phyloP scores from a whole-genome alignment of 2,113 vertebrate genomes.

The Platycercus adscitus region DNA sequence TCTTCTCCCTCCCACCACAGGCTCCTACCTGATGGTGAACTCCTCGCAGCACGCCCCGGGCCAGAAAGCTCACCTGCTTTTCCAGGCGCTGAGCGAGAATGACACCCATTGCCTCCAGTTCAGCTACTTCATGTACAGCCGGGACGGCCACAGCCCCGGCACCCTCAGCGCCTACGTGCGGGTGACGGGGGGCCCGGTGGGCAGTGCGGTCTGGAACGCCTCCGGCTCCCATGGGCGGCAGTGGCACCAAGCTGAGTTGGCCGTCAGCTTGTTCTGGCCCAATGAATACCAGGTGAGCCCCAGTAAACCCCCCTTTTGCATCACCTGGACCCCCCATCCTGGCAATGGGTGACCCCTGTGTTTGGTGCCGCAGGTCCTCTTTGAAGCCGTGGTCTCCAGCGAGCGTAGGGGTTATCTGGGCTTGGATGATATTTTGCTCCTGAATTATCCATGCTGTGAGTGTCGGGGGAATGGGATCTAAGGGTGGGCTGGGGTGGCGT shows the following conservation, averaged over 20 bases:
- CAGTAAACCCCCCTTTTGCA: fast-evolving
- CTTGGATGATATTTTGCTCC: slow-evolving; percentile 93
- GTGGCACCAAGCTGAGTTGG: slow-evolving; percentile 96
- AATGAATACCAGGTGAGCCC: slow-evolving; percentile 93
- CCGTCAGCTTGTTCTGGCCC: slow-evolving; percentile 98
- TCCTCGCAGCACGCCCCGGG: slow-evolving; percentile 90
- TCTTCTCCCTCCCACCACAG: slow-evolving; percentile 57
- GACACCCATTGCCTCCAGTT: slow-evolving; percentile 98
- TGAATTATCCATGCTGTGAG: slow-evolving; percentile 98
- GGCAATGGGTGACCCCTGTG: not conserved
- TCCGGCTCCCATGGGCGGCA: slow-evolving; percentile 88
- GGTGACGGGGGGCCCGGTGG: slow-evolving; percentile 88
- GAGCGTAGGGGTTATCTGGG: slow-evolving; percentile 91
- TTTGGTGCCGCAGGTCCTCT: slow-evolving; percentile 83
- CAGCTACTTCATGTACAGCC: slow-evolving; percentile 95
- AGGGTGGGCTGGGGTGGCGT: not conserved
- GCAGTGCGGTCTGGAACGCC: slow-evolving; percentile 90
- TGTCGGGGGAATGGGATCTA: not conserved
- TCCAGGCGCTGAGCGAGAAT: slow-evolving; percentile 94
- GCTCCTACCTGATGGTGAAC: slow-evolving; percentile 96
- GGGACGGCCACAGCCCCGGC: slow-evolving; percentile 92
- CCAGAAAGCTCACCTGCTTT: slow-evolving; percentile 88
- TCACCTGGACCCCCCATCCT: fast-evolving
- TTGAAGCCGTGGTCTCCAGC: slow-evolving; percentile 90
- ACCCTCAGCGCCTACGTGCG: slow-evolving; percentile 87